These are phyloP conservation scores for Sialia sialis DNA, from an alignment of 2,113 vertebrate genomes.

Conservation along the genomic window DNA sequence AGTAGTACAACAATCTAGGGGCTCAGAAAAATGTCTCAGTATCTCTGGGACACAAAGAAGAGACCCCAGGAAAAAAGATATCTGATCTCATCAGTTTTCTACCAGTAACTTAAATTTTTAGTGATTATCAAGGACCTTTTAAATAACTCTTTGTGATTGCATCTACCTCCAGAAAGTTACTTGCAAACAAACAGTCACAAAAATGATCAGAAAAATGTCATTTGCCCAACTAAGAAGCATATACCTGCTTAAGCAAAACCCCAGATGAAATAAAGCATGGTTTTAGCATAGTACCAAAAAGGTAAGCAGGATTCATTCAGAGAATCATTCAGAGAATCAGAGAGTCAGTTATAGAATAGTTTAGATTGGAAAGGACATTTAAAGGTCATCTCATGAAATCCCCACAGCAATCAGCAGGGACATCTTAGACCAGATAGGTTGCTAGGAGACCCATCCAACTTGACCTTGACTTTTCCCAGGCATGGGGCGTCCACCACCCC, in stretches of 20 bases:
- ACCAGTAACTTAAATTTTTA: background rate
- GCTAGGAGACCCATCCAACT: background rate
- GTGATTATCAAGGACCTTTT: background rate
- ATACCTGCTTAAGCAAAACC: background rate
- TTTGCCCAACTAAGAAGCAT: background rate
- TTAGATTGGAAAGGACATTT: background rate
- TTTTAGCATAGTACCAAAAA: background rate
- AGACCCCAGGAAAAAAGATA: background rate
- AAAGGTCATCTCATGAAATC: background rate
- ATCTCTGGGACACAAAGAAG: background rate
- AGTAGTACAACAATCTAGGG: background rate
- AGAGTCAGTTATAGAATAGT: background rate
- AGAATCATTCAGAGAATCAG: background rate
- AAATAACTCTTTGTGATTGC: background rate
- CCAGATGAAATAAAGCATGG: background rate
- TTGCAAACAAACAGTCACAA: background rate
- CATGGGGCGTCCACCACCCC: background rate
- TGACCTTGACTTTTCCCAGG: background rate
- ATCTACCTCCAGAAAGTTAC: background rate
- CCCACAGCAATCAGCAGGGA: background rate
- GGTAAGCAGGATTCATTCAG: background rate
- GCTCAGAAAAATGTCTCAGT: background rate
- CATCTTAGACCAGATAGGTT: background rate
- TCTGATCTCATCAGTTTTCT: background rate
- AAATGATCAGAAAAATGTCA: background rate